Conservation (phyloP, 2,797 vertebrate species). For the Remorina albescens region DNA sequence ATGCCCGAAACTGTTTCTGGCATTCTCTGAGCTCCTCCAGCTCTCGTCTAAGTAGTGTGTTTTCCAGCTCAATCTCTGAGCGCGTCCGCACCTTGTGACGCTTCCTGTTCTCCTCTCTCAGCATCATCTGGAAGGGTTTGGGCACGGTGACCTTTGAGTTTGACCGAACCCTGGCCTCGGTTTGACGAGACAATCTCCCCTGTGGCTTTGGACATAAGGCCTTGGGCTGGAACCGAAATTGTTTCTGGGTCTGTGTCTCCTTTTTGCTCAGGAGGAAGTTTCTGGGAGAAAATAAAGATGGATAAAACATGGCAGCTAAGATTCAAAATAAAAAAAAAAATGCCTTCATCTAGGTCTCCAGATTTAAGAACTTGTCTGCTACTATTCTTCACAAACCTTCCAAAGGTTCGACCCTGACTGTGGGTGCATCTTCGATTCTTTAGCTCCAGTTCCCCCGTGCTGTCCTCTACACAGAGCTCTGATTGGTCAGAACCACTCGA, state of each 20-base stretch:
- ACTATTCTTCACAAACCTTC: conserved; percentile 53
- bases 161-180: conserved; percentile 32
- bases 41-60: conserved; percentile 81
- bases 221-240: conserved; percentile 41
- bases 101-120: conserved; percentile 90
- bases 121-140: conserved; percentile 92
- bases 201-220: not conserved
- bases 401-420: conserved; percentile 18
- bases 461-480: conserved; percentile 53
- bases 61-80: conserved; percentile 85
- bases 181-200: not conserved
- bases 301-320: not conserved
- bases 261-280: conserved; percentile 42
- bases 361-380: not conserved
- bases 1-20: conserved; percentile 90
- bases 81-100: conserved; percentile 84
- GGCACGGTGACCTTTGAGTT: conserved; percentile 87
- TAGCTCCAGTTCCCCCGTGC: conserved; percentile 42
- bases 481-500: conserved; percentile 74
- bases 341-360: not conserved
- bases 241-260: conserved; percentile 23
- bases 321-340: not conserved
- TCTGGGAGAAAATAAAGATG: conserved; percentile 17
- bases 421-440: not conserved
- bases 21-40: conserved; percentile 90